Evolutionary conservation across 1,140 invertebrate species (phyloP).

Genomic region (Brachionus paranguensis): DNA sequence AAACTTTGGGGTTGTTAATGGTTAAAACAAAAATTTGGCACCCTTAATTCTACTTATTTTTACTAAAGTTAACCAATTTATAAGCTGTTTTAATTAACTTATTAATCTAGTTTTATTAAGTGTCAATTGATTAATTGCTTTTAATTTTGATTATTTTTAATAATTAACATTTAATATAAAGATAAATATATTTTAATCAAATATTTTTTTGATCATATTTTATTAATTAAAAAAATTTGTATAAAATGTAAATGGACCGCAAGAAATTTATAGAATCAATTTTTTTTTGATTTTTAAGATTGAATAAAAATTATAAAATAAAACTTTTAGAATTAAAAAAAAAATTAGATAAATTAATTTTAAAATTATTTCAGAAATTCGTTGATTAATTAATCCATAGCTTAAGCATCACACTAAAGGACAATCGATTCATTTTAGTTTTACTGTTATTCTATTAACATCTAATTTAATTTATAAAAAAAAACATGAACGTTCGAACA

Average conservation of each 20-base stretch:
- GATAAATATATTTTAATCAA: too few species aligned
- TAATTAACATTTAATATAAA: background rate
- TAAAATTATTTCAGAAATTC: background rate
- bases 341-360: background rate
- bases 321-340: background rate
- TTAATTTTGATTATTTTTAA: background rate
- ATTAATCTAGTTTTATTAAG: too few species aligned
- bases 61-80: too few species aligned
- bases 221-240: background rate
- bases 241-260: background rate
- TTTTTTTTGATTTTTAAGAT: background rate
- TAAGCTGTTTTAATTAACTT: too few species aligned
- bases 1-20: too few species aligned
- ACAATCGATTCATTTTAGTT: background rate
- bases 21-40: too few species aligned
- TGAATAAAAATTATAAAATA: background rate
- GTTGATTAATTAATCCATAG: background rate
- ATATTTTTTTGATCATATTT: background rate
- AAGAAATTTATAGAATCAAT: background rate
- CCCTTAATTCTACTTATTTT: too few species aligned
- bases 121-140: background rate
- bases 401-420: background rate
- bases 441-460: background rate
- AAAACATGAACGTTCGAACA: slow-evolving; percentile 12
- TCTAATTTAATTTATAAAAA: background rate